Evolutionary conservation across 2,888 invertebrate species (phyloP), one percentile per base, ranked within the genome.

Genomic region (Sacculina carcini): DNA sequence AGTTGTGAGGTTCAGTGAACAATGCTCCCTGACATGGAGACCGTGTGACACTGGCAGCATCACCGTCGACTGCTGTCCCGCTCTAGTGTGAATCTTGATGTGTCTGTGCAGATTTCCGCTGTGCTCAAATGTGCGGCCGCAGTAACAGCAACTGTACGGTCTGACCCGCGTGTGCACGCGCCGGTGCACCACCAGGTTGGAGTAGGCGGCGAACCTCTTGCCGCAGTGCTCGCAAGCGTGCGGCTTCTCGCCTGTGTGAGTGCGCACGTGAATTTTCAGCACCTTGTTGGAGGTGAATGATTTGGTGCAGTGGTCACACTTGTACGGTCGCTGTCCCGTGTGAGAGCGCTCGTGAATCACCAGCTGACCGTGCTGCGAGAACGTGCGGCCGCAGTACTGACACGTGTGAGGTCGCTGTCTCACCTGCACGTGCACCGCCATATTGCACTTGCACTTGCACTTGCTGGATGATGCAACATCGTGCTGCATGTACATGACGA

Each of bases 201-300:
- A 55, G 48, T 56, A 56, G 19, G 56, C 55, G 5, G 56, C 56
- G 39, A 56, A 56, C 23, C 56, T 51, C 36, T 56, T 56, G n/a
- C 51, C 52, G 34, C 56, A 56, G 36, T 55, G 52, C 24, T 55
- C 55, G 16, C 56, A 56, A 38, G 51, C 51, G 42, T 55, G 55
- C 14, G 56, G 56, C 46, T 56, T 56, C 51, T 56, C 56, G 24
- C 56, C 56, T 2, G 56, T 54, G 48, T 56, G 56, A n/a, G 56
- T 56, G 31, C 56, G 44, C 2, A 54, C 51, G 51, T 56, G 56
- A 14, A 54, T 56, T 23, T 56, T 56, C n/a, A 56, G 53, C 39
- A 56, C 56, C 34, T 56, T 56, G 21, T 54, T 52, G 46, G 55
- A 56, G 19, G 56, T 54, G 38, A 56, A 56, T 2, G 53, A 55